Evolutionary conservation across 92 coral and sea anemone species (phyloP).

Genomic region (Plumapathes pennacea): DNA sequence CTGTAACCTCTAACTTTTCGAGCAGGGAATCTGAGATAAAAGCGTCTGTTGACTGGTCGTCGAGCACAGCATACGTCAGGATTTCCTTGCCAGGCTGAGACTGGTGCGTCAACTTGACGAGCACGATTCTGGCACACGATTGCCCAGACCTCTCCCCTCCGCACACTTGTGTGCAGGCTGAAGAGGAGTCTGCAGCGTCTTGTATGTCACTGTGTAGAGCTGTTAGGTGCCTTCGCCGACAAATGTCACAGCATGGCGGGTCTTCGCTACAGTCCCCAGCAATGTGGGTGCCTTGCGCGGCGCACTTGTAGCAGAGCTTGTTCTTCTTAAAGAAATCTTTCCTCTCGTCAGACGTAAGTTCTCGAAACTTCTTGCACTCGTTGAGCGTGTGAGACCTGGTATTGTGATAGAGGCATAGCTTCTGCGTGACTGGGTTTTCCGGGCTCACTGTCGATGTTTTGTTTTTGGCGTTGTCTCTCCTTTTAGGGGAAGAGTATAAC

Average conservation of each 20-base stretch:
- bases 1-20: constrained; percentile 12
- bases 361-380: constrained; percentile 52
- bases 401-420: constrained; percentile 44
- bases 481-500: too few relatives aligned
- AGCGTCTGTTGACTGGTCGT: constrained; percentile 50
- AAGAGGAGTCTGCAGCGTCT: constrained; percentile 15
- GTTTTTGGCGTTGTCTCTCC: too few relatives aligned
- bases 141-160: constrained; percentile 39
- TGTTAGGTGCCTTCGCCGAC: constrained; percentile 46
- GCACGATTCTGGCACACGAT: constrained; percentile 65
- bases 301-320: constrained; percentile 52
- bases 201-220: constrained; percentile 25
- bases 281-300: constrained; percentile 10
- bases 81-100: constrained; percentile 7
- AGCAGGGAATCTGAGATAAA: constrained; percentile 39
- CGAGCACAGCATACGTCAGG: too few relatives aligned
- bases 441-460: too few relatives aligned
- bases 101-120: constrained; percentile 25
- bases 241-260: constrained; percentile 18
- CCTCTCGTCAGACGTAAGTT: constrained; percentile 20
- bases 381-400: constrained; percentile 37
- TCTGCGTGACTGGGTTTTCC: neutral
- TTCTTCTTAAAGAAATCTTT: constrained; percentile 40
- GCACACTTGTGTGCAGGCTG: constrained; percentile 65
- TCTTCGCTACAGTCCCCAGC: constrained; percentile 37